These are phyloP conservation scores for Magallana nippona DNA, from an alignment of 2,888 invertebrate genomes.

Conservation along the genomic window DNA sequence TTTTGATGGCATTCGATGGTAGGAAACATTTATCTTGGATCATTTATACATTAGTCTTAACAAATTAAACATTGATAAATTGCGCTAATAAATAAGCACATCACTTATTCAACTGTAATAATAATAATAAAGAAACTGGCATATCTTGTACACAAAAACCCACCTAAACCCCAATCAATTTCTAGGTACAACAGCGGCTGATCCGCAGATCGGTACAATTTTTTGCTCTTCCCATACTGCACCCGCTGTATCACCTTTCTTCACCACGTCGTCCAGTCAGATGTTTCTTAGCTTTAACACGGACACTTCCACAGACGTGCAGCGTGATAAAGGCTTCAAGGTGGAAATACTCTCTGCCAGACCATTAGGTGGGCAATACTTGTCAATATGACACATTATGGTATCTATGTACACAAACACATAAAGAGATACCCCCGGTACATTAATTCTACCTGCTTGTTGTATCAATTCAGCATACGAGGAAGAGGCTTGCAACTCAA, in stretches of 20 bases:
- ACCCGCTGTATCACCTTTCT: not conserved
- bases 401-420: no score
- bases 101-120: no score
- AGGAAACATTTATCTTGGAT: not conserved
- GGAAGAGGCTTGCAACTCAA: not conserved
- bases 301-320: not conserved
- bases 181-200: not conserved
- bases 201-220: not conserved
- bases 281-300: not conserved
- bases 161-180: no score
- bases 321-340: not conserved
- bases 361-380: not conserved
- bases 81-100: no score
- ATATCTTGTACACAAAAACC: no score
- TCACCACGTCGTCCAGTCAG: not conserved
- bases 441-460: no score
- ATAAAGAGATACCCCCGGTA: no score
- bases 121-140: no score
- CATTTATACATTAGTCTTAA: no score
- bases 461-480: not conserved
- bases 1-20: not conserved
- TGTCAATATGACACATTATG: no score
- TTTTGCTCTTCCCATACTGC: not conserved
- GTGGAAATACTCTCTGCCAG: not conserved
- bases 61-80: no score